These are phyloP conservation scores for Anthopleura xanthogrammica DNA, from an alignment of 92 coral and sea anemone genomes.

Conservation along the genomic window DNA sequence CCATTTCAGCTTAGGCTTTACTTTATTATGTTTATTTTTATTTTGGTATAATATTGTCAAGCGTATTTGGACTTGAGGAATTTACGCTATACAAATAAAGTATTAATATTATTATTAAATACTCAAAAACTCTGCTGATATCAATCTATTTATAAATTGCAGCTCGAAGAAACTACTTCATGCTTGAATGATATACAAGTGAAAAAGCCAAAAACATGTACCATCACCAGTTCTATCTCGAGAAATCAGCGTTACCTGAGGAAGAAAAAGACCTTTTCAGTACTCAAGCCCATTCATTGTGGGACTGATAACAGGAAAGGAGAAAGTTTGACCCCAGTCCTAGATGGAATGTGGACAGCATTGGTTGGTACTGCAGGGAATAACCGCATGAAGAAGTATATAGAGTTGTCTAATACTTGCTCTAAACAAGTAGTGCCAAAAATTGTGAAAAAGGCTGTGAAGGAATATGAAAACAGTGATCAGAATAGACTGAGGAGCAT, in stretches of 20 bases:
- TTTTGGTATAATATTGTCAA: too few relatives aligned
- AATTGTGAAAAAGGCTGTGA: conserved; percentile 34
- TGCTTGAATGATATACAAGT: conserved; percentile 15
- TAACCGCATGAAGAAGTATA: conserved; percentile 41
- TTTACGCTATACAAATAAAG: too few relatives aligned
- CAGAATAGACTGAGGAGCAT: conserved; percentile 53
- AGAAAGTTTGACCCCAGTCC: conserved; percentile 30
- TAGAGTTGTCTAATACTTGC: conserved; percentile 44
- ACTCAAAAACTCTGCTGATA: too few relatives aligned
- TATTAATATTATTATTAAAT: too few relatives aligned
- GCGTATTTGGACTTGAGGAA: too few relatives aligned
- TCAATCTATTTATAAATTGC: too few relatives aligned
- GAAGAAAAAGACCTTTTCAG: conserved; percentile 33
- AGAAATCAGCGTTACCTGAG: conserved; percentile 25
- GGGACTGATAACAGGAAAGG: conserved; percentile 17
- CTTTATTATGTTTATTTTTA: too few relatives aligned
- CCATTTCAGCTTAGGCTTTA: background rate
- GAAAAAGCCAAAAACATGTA: conserved; percentile 32
- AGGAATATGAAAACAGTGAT: conserved; percentile 42
- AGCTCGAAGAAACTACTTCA: too few relatives aligned
- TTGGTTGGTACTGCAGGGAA: conserved; percentile 42
- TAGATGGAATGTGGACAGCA: conserved; percentile 63
- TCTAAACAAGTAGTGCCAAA: conserved; percentile 43
- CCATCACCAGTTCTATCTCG: too few relatives aligned
- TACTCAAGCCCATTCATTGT: conserved; percentile 36